Evolutionary conservation across 2,113 vertebrate genomes (phyloP), one percentile per base, ranked within the genome.

Genomic region (Jacana jacana): DNA sequence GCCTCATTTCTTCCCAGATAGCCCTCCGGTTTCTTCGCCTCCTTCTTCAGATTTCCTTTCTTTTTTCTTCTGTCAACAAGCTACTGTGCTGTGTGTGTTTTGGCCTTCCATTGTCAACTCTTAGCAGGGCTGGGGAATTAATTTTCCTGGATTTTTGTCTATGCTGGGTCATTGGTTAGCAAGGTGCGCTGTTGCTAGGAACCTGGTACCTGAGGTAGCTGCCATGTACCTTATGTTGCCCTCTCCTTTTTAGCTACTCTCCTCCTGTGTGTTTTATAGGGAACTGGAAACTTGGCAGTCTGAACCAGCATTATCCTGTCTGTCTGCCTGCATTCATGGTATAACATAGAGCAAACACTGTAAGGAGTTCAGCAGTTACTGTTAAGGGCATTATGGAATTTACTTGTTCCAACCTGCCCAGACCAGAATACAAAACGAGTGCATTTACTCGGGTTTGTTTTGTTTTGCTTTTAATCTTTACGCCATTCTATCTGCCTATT

Each of bases 391-490:
- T 87, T 81, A 84, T 25, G 48, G 48, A 73, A 28, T 89, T 95
- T 89, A 31, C 13, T 68, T 89, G 18, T 37, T 96, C 57, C 40
- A 48, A 52, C 10, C 57, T 91, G 35, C 70, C 51, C 52, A 75
- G 72, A 89, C 33, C 39, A 91, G 86, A 86, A 84, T 72, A 84
- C 35, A 17, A 91, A 86, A 88, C 1, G 13, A 85, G 42, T 4
- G 7, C 60, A 4, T 68, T 89, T 71, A 75, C 42, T 57, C 33
- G 19, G 48, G 79, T 88, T 88, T 97, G 68, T 15, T 82, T 95
- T 68, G 20, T 73, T 96, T 87, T 90, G 76, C 31, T 87, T 92
- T 81, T 81, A 92, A 86, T 85, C 61, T 85, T 94, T 57, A 49
- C 3, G 1, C 44, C 17, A 7, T 61, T 92, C 79, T 91, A 48